These are phyloP conservation scores for Parazoanthus atlanticus DNA, from an alignment of 92 coral and sea anemone genomes.

Conservation along the genomic window DNA sequence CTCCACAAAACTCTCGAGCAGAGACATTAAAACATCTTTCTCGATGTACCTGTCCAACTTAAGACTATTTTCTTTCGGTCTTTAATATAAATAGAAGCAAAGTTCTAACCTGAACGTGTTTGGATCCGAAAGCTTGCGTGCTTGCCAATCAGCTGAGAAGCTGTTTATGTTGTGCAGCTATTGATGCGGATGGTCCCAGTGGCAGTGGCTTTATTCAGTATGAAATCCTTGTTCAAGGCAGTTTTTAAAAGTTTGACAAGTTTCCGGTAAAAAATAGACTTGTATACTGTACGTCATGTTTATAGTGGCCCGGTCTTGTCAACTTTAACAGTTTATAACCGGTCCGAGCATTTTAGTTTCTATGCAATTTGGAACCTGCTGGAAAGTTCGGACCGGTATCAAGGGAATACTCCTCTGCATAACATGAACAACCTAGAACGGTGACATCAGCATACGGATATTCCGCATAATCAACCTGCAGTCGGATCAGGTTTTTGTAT, in stretches of 20 bases:
- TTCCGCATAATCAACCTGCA: too few species aligned
- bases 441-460: not conserved
- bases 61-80: not conserved
- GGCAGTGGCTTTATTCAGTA: not conserved
- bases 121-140: not conserved
- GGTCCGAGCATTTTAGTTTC: not conserved
- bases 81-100: not conserved
- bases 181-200: too few species aligned
- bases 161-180: not conserved
- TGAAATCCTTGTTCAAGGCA: not conserved
- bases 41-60: not conserved
- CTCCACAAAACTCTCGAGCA: not conserved
- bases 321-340: not conserved
- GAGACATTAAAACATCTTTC: not conserved
- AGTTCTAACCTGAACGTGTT: not conserved
- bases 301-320: not conserved
- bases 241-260: not conserved
- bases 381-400: slow-evolving; percentile 23
- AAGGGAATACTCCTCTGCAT: slow-evolving; percentile 25
- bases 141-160: not conserved
- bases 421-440: not conserved
- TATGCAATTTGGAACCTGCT: slow-evolving; percentile 11
- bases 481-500: too few species aligned
- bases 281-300: not conserved
- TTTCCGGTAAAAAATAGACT: not conserved